Base-by-base conservation (phyloP, 2,113 vertebrate genomes). In the Protobothrops flavoviridis region DNA sequence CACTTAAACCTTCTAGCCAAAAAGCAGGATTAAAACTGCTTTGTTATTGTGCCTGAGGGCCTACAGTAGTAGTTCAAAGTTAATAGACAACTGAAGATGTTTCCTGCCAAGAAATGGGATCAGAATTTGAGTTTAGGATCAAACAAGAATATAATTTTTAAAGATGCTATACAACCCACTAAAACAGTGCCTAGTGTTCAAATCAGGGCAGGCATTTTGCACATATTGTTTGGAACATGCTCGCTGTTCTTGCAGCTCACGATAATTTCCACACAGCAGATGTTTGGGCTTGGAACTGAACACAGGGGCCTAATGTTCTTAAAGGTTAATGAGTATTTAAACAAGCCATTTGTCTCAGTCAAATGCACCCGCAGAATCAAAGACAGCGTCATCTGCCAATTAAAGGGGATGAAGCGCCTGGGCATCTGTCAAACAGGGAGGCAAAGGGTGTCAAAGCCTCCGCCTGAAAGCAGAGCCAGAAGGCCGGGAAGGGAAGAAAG, bases 391-490 rank as follows among this genome's bases (percentile, higher is more conserved):
- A 97, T 96, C 97, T 98, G 97, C 96, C 97, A 95, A 61, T 95
- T 96, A 96, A 94, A 87, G 95, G 93, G 96, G 96, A 96, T 4
- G 93, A 94, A 97, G 94, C 96, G 95, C 93, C 96, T 89, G 94
- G 96, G 96, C 97, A 98, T 97, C 97, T 98, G 97, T 95, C 97
- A 96, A 91, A 92, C 0, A 3, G 94, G 96, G 52, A 96, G 96
- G 96, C 93, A 96, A 97, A 87, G 96, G 95, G 94, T 85, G 92
- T 94, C 94, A 95, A 94, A 90, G 95, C 91, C 86, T 93, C 94
- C 95, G 94, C 94, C 94, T 93, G 69, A 94, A 97, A 96, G 94
- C 91, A 89, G 92, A 96, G 94, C 93, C 81, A 96, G 74, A 43
- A 43, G 33, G 33, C n/a, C 0, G 6, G n/a, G 13, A 20, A 8